Percentiles rank a stretch among this genome's conserved stretches.
These are phyloP conservation scores for Penelope pileata DNA, from an alignment of 2,113 vertebrate species.

Conservation along the genomic window DNA sequence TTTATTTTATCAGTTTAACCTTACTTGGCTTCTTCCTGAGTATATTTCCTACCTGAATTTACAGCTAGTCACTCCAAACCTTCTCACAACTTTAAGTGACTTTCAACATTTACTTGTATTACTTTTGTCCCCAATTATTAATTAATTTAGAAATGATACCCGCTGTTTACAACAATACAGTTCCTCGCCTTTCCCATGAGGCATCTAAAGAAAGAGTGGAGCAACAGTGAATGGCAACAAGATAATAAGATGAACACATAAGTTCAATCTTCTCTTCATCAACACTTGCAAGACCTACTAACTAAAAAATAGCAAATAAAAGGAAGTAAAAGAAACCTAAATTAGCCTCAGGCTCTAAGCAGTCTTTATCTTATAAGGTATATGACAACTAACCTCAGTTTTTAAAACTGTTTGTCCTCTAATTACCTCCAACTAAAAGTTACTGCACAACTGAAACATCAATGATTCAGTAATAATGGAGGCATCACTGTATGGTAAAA, in stretches of 20 bases:
- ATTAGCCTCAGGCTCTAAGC: background rate
- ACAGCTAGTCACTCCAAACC: background rate
- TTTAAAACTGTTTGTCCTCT: background rate
- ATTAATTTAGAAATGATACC: constrained; percentile 35
- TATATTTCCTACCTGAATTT: constrained; percentile 12
- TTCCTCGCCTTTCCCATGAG: background rate
- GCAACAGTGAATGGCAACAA: background rate
- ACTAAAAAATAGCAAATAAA: background rate
- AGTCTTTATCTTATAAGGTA: background rate
- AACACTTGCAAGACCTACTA: background rate
- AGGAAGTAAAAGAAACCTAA: background rate
- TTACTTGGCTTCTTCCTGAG: background rate
- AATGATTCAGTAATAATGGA: background rate
- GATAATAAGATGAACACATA: background rate
- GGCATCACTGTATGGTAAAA: background rate
- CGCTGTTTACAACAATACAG: background rate
- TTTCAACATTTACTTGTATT: background rate
- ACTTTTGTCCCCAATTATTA: constrained; percentile 42
- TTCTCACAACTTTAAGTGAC: constrained; percentile 20
- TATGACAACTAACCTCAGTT: background rate
- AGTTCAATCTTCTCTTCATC: background rate
- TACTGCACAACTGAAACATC: background rate
- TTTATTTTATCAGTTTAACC: background rate
- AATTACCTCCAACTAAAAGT: background rate
- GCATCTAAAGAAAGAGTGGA: background rate